These are phyloP conservation scores for Sarotherodon lohbergeri DNA, from an alignment of 2,113 vertebrate species.

Conservation along the genomic window DNA sequence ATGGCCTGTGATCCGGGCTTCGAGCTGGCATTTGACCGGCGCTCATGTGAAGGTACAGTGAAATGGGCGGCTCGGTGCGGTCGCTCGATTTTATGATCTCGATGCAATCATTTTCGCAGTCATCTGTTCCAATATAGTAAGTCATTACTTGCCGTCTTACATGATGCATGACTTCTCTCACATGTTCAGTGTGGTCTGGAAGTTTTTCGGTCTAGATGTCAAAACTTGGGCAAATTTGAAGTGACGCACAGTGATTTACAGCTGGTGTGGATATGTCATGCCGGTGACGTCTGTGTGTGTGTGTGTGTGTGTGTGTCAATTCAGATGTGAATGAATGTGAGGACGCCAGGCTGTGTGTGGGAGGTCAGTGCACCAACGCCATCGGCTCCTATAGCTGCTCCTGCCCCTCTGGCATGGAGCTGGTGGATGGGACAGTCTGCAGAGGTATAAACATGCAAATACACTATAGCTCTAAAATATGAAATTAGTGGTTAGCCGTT, in stretches of 20 bases:
- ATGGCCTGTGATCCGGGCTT: slow-evolving; percentile 70
- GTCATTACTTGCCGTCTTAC: background rate
- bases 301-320: background rate
- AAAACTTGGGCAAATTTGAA: slow-evolving; percentile 8
- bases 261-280: slow-evolving; percentile 18
- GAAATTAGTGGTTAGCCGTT: background rate
- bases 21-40: slow-evolving; percentile 45
- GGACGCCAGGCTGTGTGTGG: slow-evolving; percentile 45
- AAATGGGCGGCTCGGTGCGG: background rate
- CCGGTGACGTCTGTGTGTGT: slow-evolving; percentile 13
- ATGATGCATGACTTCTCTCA: slow-evolving; percentile 12
- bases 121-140: background rate
- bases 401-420: slow-evolving; percentile 61
- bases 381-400: slow-evolving; percentile 64
- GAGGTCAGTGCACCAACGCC: slow-evolving; percentile 65
- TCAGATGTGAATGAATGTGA: slow-evolving; percentile 74
- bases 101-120: background rate
- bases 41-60: slow-evolving; percentile 76
- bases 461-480: background rate
- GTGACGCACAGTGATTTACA: slow-evolving; percentile 4
- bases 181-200: slow-evolving; percentile 37
- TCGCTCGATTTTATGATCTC: background rate
- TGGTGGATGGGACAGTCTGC: slow-evolving; percentile 54
- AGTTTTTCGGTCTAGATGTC: background rate
- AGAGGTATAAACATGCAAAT: slow-evolving; percentile 46